A percentile compares a stretch with the other conserved stretches of the same genome.
phyloP scores from a whole-genome alignment of 2,888 invertebrate species.

The Andrena flavipes region DNA sequence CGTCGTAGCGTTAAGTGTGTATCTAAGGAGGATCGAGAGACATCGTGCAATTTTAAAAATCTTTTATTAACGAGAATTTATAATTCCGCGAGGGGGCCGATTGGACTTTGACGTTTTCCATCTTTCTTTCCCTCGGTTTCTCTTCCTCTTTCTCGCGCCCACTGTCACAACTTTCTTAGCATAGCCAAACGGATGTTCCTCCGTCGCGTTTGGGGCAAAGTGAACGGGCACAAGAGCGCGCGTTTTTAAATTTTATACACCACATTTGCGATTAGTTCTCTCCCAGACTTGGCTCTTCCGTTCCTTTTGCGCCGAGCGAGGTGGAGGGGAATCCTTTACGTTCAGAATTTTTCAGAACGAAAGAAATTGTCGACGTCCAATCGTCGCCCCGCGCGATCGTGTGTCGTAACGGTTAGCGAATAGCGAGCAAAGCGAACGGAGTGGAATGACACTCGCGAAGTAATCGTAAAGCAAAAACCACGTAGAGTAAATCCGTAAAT shows the following conservation, averaged over 20 bases:
- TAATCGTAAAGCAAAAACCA: constrained; percentile 68
- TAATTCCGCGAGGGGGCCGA: constrained; percentile 33
- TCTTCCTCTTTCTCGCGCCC: neutral
- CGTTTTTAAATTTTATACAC: constrained; percentile 12
- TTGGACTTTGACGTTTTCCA: constrained; percentile 40
- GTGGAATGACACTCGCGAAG: constrained; percentile 34
- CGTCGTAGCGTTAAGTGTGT: constrained; percentile 44
- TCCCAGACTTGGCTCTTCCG: neutral
- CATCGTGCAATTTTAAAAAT: constrained; percentile 64
- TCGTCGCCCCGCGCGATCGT: constrained; percentile 60
- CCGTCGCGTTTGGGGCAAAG: constrained; percentile 4
- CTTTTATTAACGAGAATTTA: constrained; percentile 51
- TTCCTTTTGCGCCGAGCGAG: neutral
- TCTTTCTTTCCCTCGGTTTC: neutral
- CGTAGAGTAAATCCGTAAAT: constrained; percentile 51
- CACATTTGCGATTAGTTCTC: neutral
- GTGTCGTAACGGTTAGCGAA: constrained; percentile 80
- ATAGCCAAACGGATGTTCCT: too few species aligned
- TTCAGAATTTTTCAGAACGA: neutral
- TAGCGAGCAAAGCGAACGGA: constrained; percentile 43
- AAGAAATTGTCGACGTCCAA: constrained; percentile 49
- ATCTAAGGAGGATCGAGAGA: constrained; percentile 52
- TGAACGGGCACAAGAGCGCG: neutral
- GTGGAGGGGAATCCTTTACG: neutral
- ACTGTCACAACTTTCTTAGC: neutral